Base-by-base conservation (phyloP, 1,140 invertebrate species). In the Drosophila rhopaloa region DNA sequence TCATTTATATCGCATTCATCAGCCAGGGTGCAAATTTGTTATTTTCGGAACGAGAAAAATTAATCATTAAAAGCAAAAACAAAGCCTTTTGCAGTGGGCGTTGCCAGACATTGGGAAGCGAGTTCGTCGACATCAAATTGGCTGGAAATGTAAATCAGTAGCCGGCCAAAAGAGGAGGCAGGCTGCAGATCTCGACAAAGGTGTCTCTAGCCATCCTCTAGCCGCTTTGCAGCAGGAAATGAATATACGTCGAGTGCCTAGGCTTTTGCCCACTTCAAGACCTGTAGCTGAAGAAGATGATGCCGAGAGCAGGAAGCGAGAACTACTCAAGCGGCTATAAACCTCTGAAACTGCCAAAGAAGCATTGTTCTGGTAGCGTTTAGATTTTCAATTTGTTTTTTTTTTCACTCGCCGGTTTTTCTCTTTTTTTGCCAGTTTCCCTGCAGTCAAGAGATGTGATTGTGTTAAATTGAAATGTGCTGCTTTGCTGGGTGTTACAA, bases 241-340 rank as follows among this genome's bases (percentile, higher is more conserved):
- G 72, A 76, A 76, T 59, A 54, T 54, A 43, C 61, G 41, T 54
- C 38, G 40, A 75, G 72, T 43, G 54, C 41, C 27, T 54, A 43
- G 41, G 29, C 55, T 55, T 27, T 40, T 44, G 56, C 29, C 50
- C 50, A 53, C 60, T 63, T 43, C 55, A 35, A 32, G 27, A 29
- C 2, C 47, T 48, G 47, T 24, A 48, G 47, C 24, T 29, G 7
- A 48, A n/a, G 48, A 35, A 38, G 37, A 38, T 35, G 48, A 38
- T 35, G 48, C 16, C 4, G 38, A 29, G 16, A 78, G 63, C 51
- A 77, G 75, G 74, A 77, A 77, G 74, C 57, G 10, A 40, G 47
- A 79, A 63, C 76, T 58, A 78, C 58, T 78, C 65, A 65, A 78
- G 76, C 76, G 76, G 66, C 66, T 79, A 63, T 72, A 78, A 78